Conservation (phyloP, 2,888 invertebrate genomes). For the Polia nebulosa region DNA sequence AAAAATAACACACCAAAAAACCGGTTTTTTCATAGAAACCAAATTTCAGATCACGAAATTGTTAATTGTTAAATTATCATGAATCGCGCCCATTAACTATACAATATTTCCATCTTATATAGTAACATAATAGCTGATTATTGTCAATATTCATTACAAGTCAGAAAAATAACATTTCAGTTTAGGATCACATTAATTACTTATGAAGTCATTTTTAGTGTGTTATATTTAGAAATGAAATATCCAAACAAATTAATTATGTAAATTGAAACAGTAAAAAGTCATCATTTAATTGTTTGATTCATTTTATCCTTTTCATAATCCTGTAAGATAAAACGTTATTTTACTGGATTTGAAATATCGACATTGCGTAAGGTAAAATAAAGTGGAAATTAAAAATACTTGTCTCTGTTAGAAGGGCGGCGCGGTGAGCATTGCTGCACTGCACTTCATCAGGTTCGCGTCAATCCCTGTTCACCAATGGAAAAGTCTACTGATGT, state of each 20-base stretch:
- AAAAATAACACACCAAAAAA: background rate
- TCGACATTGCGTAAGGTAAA: background rate
- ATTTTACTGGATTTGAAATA: background rate
- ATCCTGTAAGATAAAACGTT: background rate
- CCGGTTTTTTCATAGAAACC: background rate
- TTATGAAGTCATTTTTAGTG: conserved; percentile 14
- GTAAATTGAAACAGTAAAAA: conserved; percentile 35
- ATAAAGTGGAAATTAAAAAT: background rate
- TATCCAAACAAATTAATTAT: conserved; percentile 16
- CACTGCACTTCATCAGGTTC: too few relatives aligned
- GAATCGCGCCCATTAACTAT: background rate
- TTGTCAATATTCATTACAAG: conserved; percentile 30
- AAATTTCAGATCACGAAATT: background rate
- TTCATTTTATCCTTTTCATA: conserved; percentile 10
- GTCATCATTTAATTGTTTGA: background rate
- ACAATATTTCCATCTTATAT: background rate
- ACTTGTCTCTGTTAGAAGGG: too few relatives aligned
- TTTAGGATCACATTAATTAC: conserved; percentile 29
- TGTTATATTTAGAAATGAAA: conserved; percentile 1
- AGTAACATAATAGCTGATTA: conserved; percentile 13
- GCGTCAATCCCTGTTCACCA: too few relatives aligned
- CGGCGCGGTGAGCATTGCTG: too few relatives aligned
- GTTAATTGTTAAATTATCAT: conserved; percentile 1
- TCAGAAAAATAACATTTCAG: background rate
- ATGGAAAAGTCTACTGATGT: too few relatives aligned